Conservation (phyloP, 2,888 invertebrate genomes). For the Agonopterix alstromeriana region DNA sequence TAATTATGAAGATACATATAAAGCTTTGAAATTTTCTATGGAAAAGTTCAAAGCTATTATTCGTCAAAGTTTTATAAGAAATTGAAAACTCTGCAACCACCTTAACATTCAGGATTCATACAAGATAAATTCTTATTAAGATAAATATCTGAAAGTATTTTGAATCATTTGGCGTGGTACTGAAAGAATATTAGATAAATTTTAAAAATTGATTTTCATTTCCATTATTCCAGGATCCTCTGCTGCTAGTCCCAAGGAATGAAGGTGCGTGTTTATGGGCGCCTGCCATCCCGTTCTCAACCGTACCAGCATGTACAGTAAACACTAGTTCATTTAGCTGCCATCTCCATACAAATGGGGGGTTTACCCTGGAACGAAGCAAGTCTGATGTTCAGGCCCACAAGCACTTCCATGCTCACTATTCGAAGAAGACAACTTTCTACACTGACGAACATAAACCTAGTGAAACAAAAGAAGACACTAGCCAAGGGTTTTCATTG, state of each 20-base stretch:
- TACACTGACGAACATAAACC: slow-evolving; percentile 41
- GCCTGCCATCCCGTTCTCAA: slow-evolving; percentile 61
- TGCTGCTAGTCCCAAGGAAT: slow-evolving; percentile 78
- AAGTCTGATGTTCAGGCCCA: slow-evolving; percentile 65
- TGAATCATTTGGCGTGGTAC: no score
- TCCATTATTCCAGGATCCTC: slow-evolving; percentile 61
- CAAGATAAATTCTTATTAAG: no score
- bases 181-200: no score
- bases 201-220: no score
- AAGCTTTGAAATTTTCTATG: no score
- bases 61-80: no score
- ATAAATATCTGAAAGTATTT: no score
- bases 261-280: slow-evolving; percentile 74
- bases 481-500: slow-evolving; percentile 36
- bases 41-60: no score
- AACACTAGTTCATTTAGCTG: slow-evolving; percentile 64
- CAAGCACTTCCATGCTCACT: slow-evolving; percentile 37
- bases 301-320: slow-evolving; percentile 55
- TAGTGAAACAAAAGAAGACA: slow-evolving; percentile 22
- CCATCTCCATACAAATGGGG: slow-evolving; percentile 60
- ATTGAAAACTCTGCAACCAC: no score
- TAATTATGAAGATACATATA: no score
- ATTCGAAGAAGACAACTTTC: slow-evolving; percentile 48
- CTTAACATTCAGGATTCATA: no score
- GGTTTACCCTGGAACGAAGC: slow-evolving; percentile 61